These are phyloP conservation scores for Xanthorhoe spadicearia DNA, from an alignment of 2,888 invertebrate genomes.

Conservation along the genomic window DNA sequence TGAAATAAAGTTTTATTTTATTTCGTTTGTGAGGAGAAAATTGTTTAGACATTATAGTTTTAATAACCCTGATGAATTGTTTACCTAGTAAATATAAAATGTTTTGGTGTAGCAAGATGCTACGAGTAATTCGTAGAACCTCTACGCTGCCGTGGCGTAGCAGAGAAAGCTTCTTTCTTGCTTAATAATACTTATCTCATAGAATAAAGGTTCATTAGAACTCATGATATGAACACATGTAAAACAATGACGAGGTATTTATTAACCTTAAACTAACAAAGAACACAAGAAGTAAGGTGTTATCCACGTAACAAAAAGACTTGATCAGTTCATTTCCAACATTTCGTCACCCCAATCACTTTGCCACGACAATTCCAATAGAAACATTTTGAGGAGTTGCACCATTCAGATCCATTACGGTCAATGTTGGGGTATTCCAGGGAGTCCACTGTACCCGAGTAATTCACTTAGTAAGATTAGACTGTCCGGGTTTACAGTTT, in stretches of 20 bases:
- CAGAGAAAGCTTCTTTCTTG: neutral
- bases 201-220: too few relatives aligned
- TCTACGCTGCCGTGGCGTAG: neutral
- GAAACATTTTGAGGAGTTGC: constrained; percentile 15
- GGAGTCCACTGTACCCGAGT: constrained; percentile 38
- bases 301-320: too few relatives aligned
- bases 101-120: constrained; percentile 7
- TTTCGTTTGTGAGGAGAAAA: constrained; percentile 19
- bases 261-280: neutral
- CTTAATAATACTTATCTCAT: neutral
- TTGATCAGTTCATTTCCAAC: neutral
- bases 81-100: constrained; percentile 1
- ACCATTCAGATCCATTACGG: constrained; percentile 30
- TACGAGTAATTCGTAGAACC: constrained; percentile 13
- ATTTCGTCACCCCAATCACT: neutral
- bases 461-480: constrained; percentile 74
- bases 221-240: too few relatives aligned
- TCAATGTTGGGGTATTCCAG: constrained; percentile 41
- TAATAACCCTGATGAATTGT: constrained; percentile 8
- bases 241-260: too few relatives aligned
- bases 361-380: neutral
- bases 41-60: constrained; percentile 5
- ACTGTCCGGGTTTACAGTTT: constrained; percentile 64
- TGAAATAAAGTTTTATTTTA: constrained; percentile 29
- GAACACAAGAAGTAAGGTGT: neutral